Conservation (phyloP, 1,140 invertebrate species). For the Sitophilus oryzae region DNA sequence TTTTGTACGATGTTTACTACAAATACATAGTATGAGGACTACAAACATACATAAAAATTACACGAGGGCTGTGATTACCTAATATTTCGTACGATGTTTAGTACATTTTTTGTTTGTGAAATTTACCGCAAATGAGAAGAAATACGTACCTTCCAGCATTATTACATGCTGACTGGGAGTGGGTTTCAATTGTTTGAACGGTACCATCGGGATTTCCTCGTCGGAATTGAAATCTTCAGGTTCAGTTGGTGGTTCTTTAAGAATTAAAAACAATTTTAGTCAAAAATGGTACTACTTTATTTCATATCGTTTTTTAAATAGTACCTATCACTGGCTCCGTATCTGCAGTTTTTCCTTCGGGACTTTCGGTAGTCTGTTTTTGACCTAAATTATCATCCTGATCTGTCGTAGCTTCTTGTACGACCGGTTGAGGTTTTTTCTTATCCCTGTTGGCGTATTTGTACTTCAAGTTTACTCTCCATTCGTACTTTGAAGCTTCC, state of each 20-base stretch:
- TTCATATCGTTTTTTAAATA: too few species aligned
- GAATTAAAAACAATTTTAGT: background rate
- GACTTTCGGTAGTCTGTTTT: background rate
- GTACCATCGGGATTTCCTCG: slow-evolving; percentile 34
- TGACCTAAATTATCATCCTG: background rate
- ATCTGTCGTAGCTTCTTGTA: background rate
- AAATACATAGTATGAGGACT: too few species aligned
- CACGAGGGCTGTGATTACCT: too few species aligned
- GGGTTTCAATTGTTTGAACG: slow-evolving; percentile 36
- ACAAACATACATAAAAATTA: too few species aligned
- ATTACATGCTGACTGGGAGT: slow-evolving; percentile 31
- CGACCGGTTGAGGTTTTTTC: background rate
- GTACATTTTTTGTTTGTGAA: too few species aligned
- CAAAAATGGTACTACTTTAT: background rate
- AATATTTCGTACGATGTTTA: too few species aligned
- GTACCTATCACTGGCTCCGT: too few species aligned
- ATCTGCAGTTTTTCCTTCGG: too few species aligned
- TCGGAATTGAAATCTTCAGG: slow-evolving; percentile 19
- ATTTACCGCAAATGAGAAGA: too few species aligned
- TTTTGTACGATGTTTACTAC: too few species aligned
- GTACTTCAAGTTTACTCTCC: slow-evolving; percentile 31
- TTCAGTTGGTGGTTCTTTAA: slow-evolving; percentile 20
- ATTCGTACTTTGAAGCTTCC: slow-evolving; percentile 23
- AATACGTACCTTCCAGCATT: slow-evolving; percentile 25
- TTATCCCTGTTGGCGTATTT: slow-evolving; percentile 35